Base-by-base conservation (phyloP, 2,888 invertebrate genomes). In the Drosophila mercatorum region DNA sequence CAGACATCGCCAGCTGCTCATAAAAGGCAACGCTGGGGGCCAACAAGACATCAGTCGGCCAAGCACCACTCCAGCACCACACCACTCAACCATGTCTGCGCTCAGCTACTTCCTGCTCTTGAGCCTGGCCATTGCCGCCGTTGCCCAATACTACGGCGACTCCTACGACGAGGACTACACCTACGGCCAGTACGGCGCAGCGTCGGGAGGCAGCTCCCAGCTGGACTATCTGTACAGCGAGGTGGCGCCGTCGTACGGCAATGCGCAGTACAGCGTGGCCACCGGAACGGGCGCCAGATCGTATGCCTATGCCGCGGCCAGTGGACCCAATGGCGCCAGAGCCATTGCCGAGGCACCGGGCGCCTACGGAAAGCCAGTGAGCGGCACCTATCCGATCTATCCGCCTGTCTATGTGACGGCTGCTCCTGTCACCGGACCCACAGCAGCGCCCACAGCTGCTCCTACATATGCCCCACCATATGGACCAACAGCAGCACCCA, bases 271-370 rank as follows among this genome's bases (percentile, higher is more conserved):
- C 31, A 53, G 17, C 0, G 31, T 40, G 2, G 36, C 26, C 10
- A 11, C 47, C 2, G 40, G 28, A 0, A 17, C 62, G 1, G 26
- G 7, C 28, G 69, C 26, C 34, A 5, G 12, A 4, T 68, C 75
- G 3, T 76, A 65, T 22, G 81, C 76, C 2, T 76, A 59, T 44
- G 76, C 76, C 1, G 31, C 47, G 11, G 76, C 81, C 40, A 0
- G 46, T 3, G 68, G 68, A 47, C 11, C 58, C 10, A 73, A 73
- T 52, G 83, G 83, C 2, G 83, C 78, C 5, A 70, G 46, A 8
- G 80, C 80, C 2, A 7, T 31, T 17, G 83, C 81, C 40, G 64
- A 80, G 41, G 80, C 79, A 3, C 68, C 83, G 1, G 83, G 76
- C 3, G 17, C 62, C 0, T 46, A 70, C 47, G 12, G 5, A 0